These are phyloP conservation scores for Cremastinae sp. DNA, from an alignment of 2,888 invertebrate genomes.

Conservation along the genomic window DNA sequence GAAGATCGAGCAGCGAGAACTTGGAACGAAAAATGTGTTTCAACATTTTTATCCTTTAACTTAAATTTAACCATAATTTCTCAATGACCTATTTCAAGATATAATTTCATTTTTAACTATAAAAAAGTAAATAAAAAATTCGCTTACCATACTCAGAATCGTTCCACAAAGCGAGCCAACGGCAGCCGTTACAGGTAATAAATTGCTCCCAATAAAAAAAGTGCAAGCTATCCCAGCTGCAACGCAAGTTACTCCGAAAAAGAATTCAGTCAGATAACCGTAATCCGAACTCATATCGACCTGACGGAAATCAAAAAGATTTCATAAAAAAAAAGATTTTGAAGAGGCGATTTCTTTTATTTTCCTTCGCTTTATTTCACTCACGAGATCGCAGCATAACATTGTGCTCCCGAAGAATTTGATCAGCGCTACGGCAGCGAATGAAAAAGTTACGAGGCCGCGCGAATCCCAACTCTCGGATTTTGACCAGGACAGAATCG, in stretches of 20 bases:
- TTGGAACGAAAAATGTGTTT: background rate
- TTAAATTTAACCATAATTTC: no score
- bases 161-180: conserved; percentile 45
- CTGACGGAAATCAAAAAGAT: conserved; percentile 11
- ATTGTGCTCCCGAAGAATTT: conserved; percentile 42
- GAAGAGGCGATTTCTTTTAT: no score
- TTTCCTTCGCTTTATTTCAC: conserved; percentile 27
- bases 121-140: no score
- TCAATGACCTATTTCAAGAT: no score
- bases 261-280: conserved; percentile 52
- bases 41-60: no score
- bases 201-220: conserved; percentile 29
- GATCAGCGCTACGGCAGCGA: conserved; percentile 50
- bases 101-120: no score
- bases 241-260: conserved; percentile 48
- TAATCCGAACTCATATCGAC: conserved; percentile 57
- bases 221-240: conserved; percentile 25
- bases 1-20: conserved; percentile 54
- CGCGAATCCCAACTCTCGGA: conserved; percentile 52
- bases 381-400: conserved; percentile 48
- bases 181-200: conserved; percentile 36
- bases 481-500: conserved; percentile 21
- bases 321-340: background rate
- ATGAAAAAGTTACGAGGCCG: conserved; percentile 51
- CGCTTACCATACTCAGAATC: conserved; percentile 46